phyloP scores from a whole-genome alignment of 2,797 vertebrate genomes.

The Pantherophis alleghaniensis region DNA sequence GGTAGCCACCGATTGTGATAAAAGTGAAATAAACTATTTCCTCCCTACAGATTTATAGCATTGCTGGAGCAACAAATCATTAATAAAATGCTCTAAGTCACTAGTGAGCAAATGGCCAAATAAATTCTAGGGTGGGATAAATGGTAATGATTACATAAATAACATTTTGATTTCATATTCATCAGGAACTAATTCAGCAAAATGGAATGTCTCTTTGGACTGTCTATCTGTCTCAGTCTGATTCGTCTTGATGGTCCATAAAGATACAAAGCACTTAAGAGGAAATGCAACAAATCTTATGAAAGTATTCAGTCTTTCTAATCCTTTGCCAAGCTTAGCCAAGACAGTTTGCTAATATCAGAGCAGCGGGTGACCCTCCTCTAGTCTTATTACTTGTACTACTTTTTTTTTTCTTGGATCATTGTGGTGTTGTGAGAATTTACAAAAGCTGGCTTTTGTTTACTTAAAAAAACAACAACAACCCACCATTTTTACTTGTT shows the following conservation, averaged over 20 bases:
- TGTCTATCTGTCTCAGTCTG: conserved; percentile 48
- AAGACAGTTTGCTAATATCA: conserved; percentile 54
- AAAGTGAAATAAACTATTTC: neutral
- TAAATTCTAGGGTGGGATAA: neutral
- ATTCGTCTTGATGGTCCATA: conserved; percentile 51
- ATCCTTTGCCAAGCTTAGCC: conserved; percentile 54
- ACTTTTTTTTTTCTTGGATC: conserved; percentile 61
- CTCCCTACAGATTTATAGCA: neutral
- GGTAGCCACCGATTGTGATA: neutral
- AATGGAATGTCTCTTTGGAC: conserved; percentile 50
- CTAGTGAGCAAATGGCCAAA: neutral
- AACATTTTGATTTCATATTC: conserved; percentile 51
- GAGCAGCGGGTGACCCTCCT: conserved; percentile 52
- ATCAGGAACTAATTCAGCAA: conserved; percentile 60
- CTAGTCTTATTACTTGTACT: conserved; percentile 63
- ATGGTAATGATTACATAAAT: neutral
- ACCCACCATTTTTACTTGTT: conserved; percentile 57
- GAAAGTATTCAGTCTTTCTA: conserved; percentile 28
- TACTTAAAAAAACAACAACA: conserved; percentile 28
- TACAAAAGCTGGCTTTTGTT: conserved; percentile 76
- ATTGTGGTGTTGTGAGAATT: conserved; percentile 64
- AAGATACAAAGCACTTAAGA: conserved; percentile 60
- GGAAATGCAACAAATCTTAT: conserved; percentile 50
- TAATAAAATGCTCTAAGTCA: neutral
- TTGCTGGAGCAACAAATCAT: neutral